Percentiles rank a stretch among this genome's conserved stretches.
These are phyloP conservation scores for Heliconius erato DNA, from an alignment of 2,888 invertebrate genomes.

Conservation along the genomic window DNA sequence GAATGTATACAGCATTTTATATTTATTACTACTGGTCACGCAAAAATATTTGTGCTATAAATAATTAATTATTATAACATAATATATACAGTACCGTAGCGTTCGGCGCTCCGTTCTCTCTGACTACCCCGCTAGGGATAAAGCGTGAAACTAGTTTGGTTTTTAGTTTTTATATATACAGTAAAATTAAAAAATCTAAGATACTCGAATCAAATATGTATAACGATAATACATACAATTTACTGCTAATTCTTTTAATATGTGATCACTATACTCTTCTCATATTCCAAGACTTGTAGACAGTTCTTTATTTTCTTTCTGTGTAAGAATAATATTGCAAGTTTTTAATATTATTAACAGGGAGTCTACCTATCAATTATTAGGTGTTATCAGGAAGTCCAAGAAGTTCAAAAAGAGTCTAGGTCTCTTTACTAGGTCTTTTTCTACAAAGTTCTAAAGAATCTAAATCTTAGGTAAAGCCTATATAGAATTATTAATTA, in stretches of 20 bases:
- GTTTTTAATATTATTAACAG: not conserved
- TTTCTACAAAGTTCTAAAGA: too few species aligned
- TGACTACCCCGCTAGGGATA: too few species aligned
- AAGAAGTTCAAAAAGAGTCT: not conserved
- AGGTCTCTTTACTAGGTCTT: too few species aligned
- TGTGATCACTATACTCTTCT: not conserved
- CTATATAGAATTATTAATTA: too few species aligned
- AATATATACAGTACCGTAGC: not conserved
- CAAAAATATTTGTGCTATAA: not conserved
- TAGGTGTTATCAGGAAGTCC: not conserved
- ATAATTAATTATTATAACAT: not conserved
- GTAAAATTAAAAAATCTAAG: not conserved
- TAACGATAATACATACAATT: too few species aligned
- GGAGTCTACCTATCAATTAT: not conserved
- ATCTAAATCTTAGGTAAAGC: too few species aligned
- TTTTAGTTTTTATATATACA: too few species aligned
- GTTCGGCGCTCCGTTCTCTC: too few species aligned
- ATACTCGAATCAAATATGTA: too few species aligned
- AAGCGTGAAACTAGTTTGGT: too few species aligned
- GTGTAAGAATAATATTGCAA: too few species aligned
- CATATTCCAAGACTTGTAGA: not conserved
- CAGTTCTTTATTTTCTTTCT: not conserved
- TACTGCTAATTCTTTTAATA: too few species aligned
- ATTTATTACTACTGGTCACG: constrained; percentile 14
- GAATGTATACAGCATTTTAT: constrained; percentile 18